Evolutionary conservation across 2,797 vertebrate genomes (phyloP), one percentile per base, ranked within the genome.

Genomic region (Eulemur albifrons): DNA sequence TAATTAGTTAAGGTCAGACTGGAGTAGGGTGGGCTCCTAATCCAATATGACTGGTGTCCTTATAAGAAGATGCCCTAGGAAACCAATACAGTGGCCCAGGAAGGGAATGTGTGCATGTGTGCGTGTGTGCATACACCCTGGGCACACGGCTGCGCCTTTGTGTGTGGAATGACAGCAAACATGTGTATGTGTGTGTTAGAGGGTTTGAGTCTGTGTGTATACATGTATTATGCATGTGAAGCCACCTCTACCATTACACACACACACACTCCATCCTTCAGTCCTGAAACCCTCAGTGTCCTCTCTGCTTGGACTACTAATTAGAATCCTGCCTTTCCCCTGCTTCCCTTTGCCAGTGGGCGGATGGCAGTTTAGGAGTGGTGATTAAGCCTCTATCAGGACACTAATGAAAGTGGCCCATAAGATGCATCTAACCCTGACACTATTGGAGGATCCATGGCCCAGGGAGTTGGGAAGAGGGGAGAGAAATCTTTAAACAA

Each of bases 361-460:
- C 0, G 15, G 63, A 35, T 12, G 21, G 75, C 20, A 89, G 72
- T 81, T 89, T 90, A 90, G 73, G 82, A 88, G 75, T 45, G 61
- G 50, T 69, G 83, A 84, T 69, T 77, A 97, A 96, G 23, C 54
- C 65, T 89, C 88, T 77, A 57, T 83, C 52, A 89, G 93, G 72
- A 90, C 43, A 63, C 92, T 75, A 69, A 93, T 84, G 88, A 88
- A 94, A 84, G 40, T 35, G 61, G 61, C 59, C 73, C 89, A 93
- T 87, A 82, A 96, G 92, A 96, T 43, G 75, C 72, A 84, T 45
- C 61, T 86, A 84, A 75, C 70, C 65, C 67, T 93, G 92, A 90
- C 32, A 61, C 35, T 72, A 5, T 1, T 75, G 45, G 86, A 94
- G 67, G 54, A 84, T 48, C 11, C 40, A 85, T 18, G 80, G 54